Percentiles rank a stretch among this genome's conserved stretches.
Conservation (phyloP, 2,113 vertebrate genomes). For the Mugil cephalus region DNA sequence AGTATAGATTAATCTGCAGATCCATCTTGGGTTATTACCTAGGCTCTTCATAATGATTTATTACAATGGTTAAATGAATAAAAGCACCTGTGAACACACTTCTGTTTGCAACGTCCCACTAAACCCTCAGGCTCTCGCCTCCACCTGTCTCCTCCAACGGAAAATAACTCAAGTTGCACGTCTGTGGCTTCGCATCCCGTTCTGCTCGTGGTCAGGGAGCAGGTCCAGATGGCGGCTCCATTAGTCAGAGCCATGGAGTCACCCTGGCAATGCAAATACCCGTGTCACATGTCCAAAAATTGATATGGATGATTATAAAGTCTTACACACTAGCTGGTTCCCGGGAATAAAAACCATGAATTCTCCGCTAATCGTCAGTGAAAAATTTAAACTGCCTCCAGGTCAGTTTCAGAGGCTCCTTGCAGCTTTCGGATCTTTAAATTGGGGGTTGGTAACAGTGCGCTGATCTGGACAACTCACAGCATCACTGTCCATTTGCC, state of each 20-base stretch:
- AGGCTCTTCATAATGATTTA: background rate
- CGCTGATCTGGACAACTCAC: constrained; percentile 6
- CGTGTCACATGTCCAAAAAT: constrained; percentile 63
- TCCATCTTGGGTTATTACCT: background rate
- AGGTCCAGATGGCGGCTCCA: constrained; percentile 62
- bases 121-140: constrained; percentile 7
- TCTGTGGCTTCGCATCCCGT: constrained; percentile 4
- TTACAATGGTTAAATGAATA: background rate
- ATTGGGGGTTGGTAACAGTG: constrained; percentile 40
- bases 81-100: background rate
- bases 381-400: constrained; percentile 57
- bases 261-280: constrained; percentile 60
- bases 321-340: constrained; percentile 27
- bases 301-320: constrained; percentile 68
- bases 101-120: background rate
- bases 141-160: constrained; percentile 19
- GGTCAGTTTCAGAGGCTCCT: constrained; percentile 22
- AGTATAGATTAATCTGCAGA: background rate
- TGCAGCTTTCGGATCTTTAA: constrained; percentile 22
- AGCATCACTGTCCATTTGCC: constrained; percentile 3
- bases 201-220: constrained; percentile 21
- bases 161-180: background rate
- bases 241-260: constrained; percentile 46
- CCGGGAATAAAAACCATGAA: constrained; percentile 30
- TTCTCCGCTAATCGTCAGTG: constrained; percentile 53